Base-by-base conservation (phyloP, 2,888 invertebrate species). In the Hoplodrina blanda region DNA sequence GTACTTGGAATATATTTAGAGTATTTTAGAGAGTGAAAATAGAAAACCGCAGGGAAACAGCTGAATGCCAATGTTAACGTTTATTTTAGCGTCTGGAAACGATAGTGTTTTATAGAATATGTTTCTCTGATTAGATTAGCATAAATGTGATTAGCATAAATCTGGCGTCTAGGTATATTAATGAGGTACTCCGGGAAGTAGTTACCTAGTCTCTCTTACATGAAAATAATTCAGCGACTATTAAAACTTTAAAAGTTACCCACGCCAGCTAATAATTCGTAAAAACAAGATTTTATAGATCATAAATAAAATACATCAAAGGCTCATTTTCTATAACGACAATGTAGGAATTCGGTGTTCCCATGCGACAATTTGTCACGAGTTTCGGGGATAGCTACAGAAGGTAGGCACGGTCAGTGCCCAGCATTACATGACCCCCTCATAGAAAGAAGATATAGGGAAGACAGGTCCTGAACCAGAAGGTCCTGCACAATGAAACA, bases 61-160 rank as follows among this genome's bases (percentile, higher is more conserved):
- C 88, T 92, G 93, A 94, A 95, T 94, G 93, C 94, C 94, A 94
- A 94, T 94, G 93, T 93, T 93, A 94, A 90, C 88, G 80, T 90
- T 89, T 92, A 94, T 94, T 93, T 92, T 84, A 83, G 91, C 87
- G 86, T 82, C 88, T 87, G 86, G 85, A 89, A 89, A 82, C 76
- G 68, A 77, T 76, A 78, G 71, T 70, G 69, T 76, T 82, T 69
- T 64, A 76, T 68, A 78, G 57, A 72, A 71, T 66, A 73, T 62
- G 49, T 73, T 57, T 64, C 56, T 68, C 15, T 62, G 69, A 64
- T 75, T 55, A 73, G 69, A 64, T 75, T 55, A 73, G 44, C 55
- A 11, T 52, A 13, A 55, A 72, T 41, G 20, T 54, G 33, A 62
- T 71, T 61, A 53, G n/a, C n/a, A n/a, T 53, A 30, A 41, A 63